These are phyloP conservation scores for Mormoops blainvillei DNA, from an alignment of 2,113 vertebrate species.

Conservation along the genomic window DNA sequence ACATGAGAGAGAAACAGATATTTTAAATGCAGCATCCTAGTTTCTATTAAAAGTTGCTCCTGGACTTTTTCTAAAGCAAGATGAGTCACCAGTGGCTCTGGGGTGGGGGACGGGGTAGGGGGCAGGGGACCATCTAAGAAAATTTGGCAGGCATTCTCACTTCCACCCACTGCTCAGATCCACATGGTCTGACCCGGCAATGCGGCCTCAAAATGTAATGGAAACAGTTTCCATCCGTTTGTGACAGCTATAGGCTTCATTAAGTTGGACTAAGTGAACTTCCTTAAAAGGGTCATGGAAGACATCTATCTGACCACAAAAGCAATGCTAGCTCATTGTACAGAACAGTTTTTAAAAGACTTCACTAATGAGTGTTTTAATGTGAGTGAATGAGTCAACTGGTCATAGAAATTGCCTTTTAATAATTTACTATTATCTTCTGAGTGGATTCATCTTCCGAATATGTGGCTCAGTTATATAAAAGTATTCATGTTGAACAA, in stretches of 20 bases:
- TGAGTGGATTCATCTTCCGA: background rate
- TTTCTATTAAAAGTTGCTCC: background rate
- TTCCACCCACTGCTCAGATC: background rate
- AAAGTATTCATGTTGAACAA: background rate
- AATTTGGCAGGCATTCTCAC: background rate
- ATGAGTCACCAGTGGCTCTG: background rate
- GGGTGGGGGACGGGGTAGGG: too few species aligned
- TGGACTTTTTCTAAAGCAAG: background rate
- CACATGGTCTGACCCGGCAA: background rate
- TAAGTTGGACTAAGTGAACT: background rate
- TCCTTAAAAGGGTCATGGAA: background rate
- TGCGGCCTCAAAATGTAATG: background rate
- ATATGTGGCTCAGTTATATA: background rate
- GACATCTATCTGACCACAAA: background rate
- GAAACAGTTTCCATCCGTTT: background rate
- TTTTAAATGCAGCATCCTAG: background rate
- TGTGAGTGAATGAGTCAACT: background rate
- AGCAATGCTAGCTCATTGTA: background rate
- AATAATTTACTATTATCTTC: background rate
- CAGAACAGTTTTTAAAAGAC: background rate
- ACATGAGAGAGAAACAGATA: background rate
- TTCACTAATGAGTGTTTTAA: background rate
- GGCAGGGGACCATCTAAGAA: background rate
- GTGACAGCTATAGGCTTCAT: background rate
- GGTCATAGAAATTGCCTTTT: background rate